Percentiles rank a stretch among this genome's conserved stretches.
These are phyloP conservation scores for Lasioglossum vierecki DNA, from an alignment of 2,888 invertebrate species.

Conservation along the genomic window DNA sequence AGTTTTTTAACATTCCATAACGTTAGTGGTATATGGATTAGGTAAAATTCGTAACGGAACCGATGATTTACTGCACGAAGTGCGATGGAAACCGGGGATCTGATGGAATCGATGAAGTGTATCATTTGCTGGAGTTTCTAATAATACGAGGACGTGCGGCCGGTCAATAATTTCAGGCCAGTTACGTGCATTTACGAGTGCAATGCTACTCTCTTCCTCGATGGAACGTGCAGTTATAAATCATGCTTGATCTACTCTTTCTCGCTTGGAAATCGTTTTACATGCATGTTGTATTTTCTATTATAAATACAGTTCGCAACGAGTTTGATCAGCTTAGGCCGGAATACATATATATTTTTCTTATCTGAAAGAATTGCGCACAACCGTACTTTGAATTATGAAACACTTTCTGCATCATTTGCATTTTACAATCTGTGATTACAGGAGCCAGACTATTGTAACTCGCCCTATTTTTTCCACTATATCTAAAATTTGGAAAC, in stretches of 20 bases:
- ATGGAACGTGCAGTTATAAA: conserved; percentile 21
- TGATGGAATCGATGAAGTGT: conserved; percentile 51
- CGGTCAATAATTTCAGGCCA: conserved; percentile 34
- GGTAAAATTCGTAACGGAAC: conserved; percentile 51
- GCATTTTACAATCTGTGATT: not conserved
- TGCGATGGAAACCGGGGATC: conserved; percentile 30
- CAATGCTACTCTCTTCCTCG: conserved; percentile 39
- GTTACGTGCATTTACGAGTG: conserved; percentile 43
- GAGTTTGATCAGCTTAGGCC: not conserved
- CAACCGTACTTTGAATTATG: not conserved
- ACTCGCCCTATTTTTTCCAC: too few species aligned
- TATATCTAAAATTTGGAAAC: too few species aligned
- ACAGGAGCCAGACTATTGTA: too few species aligned
- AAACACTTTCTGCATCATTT: not conserved
- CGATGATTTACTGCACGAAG: conserved; percentile 29
- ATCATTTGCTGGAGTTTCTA: conserved; percentile 56
- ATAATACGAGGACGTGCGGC: conserved; percentile 35
- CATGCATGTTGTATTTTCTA: not conserved
- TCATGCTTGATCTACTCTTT: conserved; percentile 40
- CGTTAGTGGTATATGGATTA: not conserved
- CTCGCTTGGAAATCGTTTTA: not conserved
- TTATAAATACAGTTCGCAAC: not conserved
- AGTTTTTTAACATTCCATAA: not conserved
- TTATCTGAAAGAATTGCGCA: not conserved
- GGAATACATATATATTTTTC: not conserved